A percentile compares a stretch with the other conserved stretches of the same genome.
These are phyloP conservation scores for Linnaemya tessellans DNA, from an alignment of 2,888 invertebrate genomes.

Conservation along the genomic window DNA sequence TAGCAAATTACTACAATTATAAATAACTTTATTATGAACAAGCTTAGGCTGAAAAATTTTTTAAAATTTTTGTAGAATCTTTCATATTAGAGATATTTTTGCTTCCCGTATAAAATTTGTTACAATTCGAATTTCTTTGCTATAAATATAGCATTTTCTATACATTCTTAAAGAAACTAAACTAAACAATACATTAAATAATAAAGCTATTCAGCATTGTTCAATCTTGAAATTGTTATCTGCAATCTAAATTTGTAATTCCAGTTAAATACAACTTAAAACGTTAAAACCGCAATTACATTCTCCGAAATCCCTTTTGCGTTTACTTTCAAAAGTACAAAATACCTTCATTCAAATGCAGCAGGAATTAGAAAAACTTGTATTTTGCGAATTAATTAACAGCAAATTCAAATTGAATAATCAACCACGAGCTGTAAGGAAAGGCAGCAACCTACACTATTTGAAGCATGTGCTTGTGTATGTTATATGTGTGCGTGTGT, in stretches of 20 bases:
- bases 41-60: too few species aligned
- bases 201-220: background rate
- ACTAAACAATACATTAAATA: background rate
- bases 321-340: background rate
- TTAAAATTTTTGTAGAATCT: too few species aligned
- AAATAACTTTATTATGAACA: too few species aligned
- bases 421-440: constrained; percentile 24
- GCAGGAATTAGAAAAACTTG: constrained; percentile 3
- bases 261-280: constrained; percentile 1
- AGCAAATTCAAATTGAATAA: constrained; percentile 41
- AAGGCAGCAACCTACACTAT: background rate
- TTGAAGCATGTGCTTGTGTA: constrained; percentile 2
- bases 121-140: too few species aligned
- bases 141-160: too few species aligned
- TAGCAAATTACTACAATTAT: too few species aligned
- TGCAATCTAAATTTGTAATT: constrained; percentile 12
- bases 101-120: too few species aligned
- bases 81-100: too few species aligned
- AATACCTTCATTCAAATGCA: constrained; percentile 15
- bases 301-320: constrained; percentile 10
- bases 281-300: constrained; percentile 33
- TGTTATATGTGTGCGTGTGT: background rate
- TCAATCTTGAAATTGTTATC: background rate
- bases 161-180: too few species aligned
- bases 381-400: constrained; percentile 43